Percentiles rank a stretch among this genome's conserved stretches.
Evolutionary conservation across 2,113 vertebrate species (phyloP).

Genomic region (Apteryx owenii): DNA sequence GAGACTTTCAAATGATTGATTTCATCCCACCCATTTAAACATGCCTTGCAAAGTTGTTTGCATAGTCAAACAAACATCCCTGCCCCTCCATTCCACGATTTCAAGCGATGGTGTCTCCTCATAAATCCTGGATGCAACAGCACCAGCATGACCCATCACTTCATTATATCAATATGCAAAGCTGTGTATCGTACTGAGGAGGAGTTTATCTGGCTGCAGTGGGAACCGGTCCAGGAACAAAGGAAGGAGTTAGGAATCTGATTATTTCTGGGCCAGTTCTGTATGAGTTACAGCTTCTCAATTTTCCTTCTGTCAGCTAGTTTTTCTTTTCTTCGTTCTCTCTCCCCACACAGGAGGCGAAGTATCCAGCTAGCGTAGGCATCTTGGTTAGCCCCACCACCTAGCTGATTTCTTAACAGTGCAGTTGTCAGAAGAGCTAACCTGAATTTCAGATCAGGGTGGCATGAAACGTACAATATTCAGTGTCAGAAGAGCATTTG

Average conservation of each 20-base stretch:
- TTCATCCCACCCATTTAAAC: not conserved
- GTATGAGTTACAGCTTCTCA: conserved; percentile 40
- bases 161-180: conserved; percentile 64
- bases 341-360: not conserved
- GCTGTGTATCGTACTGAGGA: conserved; percentile 38
- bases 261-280: conserved; percentile 55
- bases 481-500: not conserved
- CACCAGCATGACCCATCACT: conserved; percentile 62
- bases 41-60: conserved; percentile 30
- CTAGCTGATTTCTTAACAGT: conserved; percentile 15
- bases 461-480: not conserved
- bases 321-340: conserved; percentile 35
- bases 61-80: conserved; percentile 17
- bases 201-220: conserved; percentile 66
- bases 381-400: conserved; percentile 44
- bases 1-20: conserved; percentile 30
- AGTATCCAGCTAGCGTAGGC: conserved; percentile 4
- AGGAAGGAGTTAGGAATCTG: conserved; percentile 66
- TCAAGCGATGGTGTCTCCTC: conserved; percentile 26
- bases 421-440: not conserved
- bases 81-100: not conserved
- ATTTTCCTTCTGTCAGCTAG: conserved; percentile 66
- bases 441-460: not conserved
- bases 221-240: conserved; percentile 73
- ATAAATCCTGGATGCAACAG: conserved; percentile 59